phyloP scores from a whole-genome alignment of 2,888 invertebrate species.

The Synanthedon andrenaeformis region DNA sequence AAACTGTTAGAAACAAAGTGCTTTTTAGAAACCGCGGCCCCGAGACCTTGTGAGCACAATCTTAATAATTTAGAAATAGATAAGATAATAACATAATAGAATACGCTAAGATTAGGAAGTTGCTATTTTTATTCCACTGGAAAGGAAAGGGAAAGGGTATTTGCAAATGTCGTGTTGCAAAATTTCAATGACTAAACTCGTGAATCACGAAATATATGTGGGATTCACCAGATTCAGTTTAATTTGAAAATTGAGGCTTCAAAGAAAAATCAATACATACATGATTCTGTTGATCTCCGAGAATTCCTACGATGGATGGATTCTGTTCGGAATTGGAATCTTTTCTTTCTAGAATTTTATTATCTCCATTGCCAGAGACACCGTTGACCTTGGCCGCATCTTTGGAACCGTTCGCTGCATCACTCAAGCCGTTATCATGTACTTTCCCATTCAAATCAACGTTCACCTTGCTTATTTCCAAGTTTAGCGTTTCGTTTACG shows the following conservation, averaged over 20 bases:
- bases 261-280: conserved; percentile 39
- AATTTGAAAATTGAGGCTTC: background rate
- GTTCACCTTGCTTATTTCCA: conserved; percentile 22
- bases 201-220: conserved; percentile 14
- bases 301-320: conserved; percentile 63
- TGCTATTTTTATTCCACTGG: background rate
- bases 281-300: conserved; percentile 65
- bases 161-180: conserved; percentile 10
- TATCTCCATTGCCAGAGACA: conserved; percentile 14
- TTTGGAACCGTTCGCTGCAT: conserved; percentile 20
- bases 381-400: conserved; percentile 1
- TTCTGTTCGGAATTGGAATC: conserved; percentile 55
- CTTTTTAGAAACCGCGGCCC: conserved; percentile 29
- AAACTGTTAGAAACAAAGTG: conserved; percentile 16
- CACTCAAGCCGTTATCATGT: conserved; percentile 18
- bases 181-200: conserved; percentile 16
- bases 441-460: conserved; percentile 9
- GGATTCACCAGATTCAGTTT: background rate
- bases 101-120: background rate
- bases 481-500: conserved; percentile 48
- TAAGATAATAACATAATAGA: conserved; percentile 37
- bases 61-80: conserved; percentile 26
- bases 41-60: conserved; percentile 17
- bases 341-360: conserved; percentile 26
- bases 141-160: conserved; percentile 11